Base-by-base conservation (phyloP, 2,113 vertebrate species). In the Corapipo altera region DNA sequence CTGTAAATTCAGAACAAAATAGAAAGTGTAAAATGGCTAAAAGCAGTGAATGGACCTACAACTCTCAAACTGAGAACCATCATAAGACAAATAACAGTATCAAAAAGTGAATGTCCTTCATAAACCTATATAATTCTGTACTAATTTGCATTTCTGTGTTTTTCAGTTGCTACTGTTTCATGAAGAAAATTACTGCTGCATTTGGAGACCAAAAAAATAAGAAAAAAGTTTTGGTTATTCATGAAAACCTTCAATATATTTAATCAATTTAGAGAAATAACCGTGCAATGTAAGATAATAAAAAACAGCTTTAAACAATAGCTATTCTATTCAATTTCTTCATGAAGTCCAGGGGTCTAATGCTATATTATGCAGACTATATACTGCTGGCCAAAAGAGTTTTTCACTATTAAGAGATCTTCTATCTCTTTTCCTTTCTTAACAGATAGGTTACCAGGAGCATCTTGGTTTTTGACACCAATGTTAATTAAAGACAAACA, bases 1-100 rank as follows among this genome's bases (percentile, higher is more conserved):
- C 11, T 12, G 2, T 61, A 62, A 30, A 5, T 74, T 41, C 28
- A 72, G 17, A 73, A 21, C 6, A 46, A 46, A 12, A 52, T 0
- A 49, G 28, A 74, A 84, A 48, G 5, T 26, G 5, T 32, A 62
- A 77, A 85, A 76, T 62, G 3, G 8, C 5, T 54, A 61, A 67
- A 61, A 69, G 0, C 0, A 11, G 8, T 62, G 9, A 91, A 73
- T 8, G 4, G 8, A 32, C 5, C 1, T 24, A 62, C 1, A 2
- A 26, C 41, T 77, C 8, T 73, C 54, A 73, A 85, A 69, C 0
- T 30, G 22, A 83, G 11, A 88, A 37, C 4, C 3, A 65, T 4
- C 5, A 15, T 39, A 70, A 65, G 16, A 61, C 3, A 65, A 86
- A 21, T 58, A 72, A 44, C 9, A 55, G 3, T 28, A 75, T 30